A percentile compares a stretch with the other conserved stretches of the same genome.
phyloP scores from a whole-genome alignment of 2,888 invertebrate genomes.

The Trilocha varians region DNA sequence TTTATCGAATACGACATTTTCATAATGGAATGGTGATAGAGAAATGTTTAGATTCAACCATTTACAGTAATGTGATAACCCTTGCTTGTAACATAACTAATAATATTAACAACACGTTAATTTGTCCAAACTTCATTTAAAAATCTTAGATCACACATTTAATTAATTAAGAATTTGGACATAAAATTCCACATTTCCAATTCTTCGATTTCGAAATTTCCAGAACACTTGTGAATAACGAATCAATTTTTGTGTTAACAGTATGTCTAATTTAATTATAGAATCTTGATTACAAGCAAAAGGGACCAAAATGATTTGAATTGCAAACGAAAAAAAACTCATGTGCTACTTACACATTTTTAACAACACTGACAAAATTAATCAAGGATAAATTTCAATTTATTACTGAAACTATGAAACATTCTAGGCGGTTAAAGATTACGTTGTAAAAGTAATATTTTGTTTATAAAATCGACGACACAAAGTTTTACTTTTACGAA shows the following conservation, averaged over 20 bases:
- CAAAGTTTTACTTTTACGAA: conserved; percentile 39
- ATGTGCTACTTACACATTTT: conserved; percentile 29
- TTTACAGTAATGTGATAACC: conserved; percentile 60
- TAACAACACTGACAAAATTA: conserved; percentile 60
- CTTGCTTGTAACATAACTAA: conserved; percentile 74
- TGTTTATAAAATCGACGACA: conserved; percentile 22
- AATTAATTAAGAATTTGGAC: not conserved
- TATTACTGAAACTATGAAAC: conserved; percentile 36
- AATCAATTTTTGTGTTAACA: conserved; percentile 43
- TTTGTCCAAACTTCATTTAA: conserved; percentile 25
- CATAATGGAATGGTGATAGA: conserved; percentile 26
- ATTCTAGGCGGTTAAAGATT: conserved; percentile 53
- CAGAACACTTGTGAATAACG: conserved; percentile 49
- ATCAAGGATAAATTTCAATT: conserved; percentile 26
- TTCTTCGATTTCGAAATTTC: conserved; percentile 27
- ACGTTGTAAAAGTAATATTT: conserved; percentile 39
- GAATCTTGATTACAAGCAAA: conserved; percentile 68
- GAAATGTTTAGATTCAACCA: conserved; percentile 29
- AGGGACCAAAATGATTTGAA: conserved; percentile 67
- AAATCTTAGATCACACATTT: not conserved
- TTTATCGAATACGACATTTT: conserved; percentile 28
- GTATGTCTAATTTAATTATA: conserved; percentile 35
- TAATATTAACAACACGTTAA: conserved; percentile 49
- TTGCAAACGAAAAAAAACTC: conserved; percentile 33
- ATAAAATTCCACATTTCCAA: conserved; percentile 16